These are phyloP conservation scores for Diphyllodes magnificus DNA, from an alignment of 2,113 vertebrate genomes.

Conservation along the genomic window DNA sequence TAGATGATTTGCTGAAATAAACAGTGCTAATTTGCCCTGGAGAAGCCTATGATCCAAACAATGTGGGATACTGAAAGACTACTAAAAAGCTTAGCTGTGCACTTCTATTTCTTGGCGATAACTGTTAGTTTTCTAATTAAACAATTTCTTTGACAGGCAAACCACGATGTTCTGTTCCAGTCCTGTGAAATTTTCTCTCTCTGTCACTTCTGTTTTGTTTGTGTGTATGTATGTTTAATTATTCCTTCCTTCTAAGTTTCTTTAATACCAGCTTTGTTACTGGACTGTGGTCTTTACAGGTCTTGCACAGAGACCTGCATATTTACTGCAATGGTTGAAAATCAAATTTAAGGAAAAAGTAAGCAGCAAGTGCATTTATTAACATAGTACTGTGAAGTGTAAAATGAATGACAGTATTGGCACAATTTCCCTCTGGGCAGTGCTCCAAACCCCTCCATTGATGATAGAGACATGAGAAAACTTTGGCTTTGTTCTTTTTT, in stretches of 20 bases:
- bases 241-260: neutral
- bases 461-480: neutral
- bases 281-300: neutral
- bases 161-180: accelerated
- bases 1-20: slow-evolving; percentile 7
- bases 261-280: neutral
- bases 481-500: neutral
- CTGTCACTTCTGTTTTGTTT: neutral
- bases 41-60: neutral
- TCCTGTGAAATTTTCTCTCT: neutral
- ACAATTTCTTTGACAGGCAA: neutral
- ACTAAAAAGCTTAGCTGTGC: neutral
- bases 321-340: neutral
- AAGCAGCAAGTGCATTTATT: neutral
- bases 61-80: neutral
- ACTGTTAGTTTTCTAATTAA: neutral
- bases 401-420: neutral
- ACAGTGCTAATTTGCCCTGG: slow-evolving; percentile 7
- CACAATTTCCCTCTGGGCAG: neutral
- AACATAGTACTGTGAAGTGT: neutral
- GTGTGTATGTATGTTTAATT: neutral
- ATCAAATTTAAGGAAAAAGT: neutral
- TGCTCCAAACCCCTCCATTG: neutral
- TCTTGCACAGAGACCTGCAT: neutral
- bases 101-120: neutral